phyloP scores from a whole-genome alignment of 2,113 vertebrate genomes.

The Pterocles gutturalis region DNA sequence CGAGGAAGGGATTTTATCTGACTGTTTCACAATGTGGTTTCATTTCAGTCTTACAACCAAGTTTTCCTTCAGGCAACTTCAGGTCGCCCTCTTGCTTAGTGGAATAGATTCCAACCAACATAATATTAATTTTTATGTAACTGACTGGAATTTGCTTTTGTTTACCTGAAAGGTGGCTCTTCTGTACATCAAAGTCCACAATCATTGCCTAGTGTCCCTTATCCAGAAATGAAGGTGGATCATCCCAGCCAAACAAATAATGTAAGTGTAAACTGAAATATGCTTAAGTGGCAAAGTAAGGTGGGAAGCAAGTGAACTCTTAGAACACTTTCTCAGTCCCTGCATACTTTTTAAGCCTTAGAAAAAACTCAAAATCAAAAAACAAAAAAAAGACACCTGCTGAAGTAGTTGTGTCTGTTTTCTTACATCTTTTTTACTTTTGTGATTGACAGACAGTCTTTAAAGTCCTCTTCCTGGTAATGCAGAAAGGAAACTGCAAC shows the following conservation, averaged over 20 bases:
- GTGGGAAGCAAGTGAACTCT: not conserved
- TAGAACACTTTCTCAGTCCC: not conserved
- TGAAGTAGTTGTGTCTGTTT: not conserved
- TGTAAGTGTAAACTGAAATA: slow-evolving; percentile 70
- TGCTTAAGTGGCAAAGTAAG: not conserved
- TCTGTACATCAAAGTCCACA: slow-evolving; percentile 47
- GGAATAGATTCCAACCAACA: not conserved
- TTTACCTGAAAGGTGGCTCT: slow-evolving; percentile 54
- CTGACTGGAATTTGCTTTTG: slow-evolving; percentile 24
- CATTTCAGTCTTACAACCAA: not conserved
- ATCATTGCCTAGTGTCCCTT: slow-evolving; percentile 59
- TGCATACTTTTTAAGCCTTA: not conserved
- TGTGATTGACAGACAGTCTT: not conserved
- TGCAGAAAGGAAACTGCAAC: not conserved
- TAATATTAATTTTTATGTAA: not conserved
- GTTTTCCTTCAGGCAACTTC: not conserved
- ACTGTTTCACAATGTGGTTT: not conserved
- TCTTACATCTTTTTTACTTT: not conserved
- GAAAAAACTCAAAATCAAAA: not conserved
- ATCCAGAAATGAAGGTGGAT: slow-evolving; percentile 76
- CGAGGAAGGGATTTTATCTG: not conserved
- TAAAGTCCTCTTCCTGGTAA: not conserved
- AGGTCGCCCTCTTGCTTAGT: not conserved
- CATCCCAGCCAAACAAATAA: slow-evolving; percentile 73
- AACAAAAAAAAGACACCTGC: not conserved